Evolutionary conservation across 2,797 vertebrate genomes (phyloP).

Genomic region (Neopelma chrysocephalum): DNA sequence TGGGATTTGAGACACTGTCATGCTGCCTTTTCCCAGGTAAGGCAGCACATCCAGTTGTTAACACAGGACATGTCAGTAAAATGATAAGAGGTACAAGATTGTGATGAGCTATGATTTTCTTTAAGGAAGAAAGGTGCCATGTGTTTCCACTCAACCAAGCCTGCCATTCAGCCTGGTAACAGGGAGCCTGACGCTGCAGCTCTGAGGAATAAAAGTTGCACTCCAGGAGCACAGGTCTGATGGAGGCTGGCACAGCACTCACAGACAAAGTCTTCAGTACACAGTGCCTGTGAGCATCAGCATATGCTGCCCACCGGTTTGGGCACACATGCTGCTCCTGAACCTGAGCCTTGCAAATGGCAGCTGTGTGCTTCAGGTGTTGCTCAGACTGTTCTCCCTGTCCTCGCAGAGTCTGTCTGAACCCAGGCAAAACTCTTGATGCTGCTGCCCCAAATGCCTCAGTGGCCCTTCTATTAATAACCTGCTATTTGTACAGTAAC

Average conservation of each 20-base stretch:
- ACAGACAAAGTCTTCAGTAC: accelerated
- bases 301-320: background rate
- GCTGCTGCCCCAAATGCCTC: background rate
- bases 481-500: background rate
- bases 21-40: background rate
- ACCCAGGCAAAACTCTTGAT: background rate
- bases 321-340: accelerated
- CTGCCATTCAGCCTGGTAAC: background rate
- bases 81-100: background rate
- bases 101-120: background rate
- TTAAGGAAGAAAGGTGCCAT: background rate
- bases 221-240: accelerated
- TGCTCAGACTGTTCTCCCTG: background rate
- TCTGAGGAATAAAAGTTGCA: background rate
- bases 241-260: background rate
- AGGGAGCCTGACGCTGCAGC: background rate
- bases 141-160: background rate
- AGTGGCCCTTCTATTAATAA: background rate
- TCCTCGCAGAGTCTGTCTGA: background rate
- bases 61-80: background rate
- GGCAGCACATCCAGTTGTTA: background rate
- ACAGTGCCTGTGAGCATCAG: background rate
- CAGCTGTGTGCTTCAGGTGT: accelerated
- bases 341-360: background rate
- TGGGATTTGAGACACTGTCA: background rate